phyloP scores from a whole-genome alignment of 64 coral and sea anemone species.

The Stichodactyla helianthus region DNA sequence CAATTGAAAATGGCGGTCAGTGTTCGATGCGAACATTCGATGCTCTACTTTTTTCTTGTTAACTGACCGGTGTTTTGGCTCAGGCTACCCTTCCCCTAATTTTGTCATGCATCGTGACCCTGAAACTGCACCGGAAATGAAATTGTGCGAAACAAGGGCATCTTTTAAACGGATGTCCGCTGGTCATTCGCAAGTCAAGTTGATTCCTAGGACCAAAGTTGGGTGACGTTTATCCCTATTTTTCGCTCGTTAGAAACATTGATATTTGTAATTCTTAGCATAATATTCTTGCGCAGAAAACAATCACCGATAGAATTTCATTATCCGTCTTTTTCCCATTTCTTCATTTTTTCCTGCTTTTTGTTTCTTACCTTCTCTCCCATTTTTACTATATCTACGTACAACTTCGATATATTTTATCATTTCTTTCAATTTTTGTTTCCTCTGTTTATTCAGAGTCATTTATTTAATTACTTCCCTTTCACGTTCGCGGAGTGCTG shows the following conservation, averaged over 20 bases:
- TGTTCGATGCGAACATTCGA: neutral
- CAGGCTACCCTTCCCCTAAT: neutral
- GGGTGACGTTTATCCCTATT: too few relatives aligned
- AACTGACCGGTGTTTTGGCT: slow-evolving; percentile 23
- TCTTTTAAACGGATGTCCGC: slow-evolving; percentile 3
- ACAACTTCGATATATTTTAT: neutral
- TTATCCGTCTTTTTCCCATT: too few relatives aligned
- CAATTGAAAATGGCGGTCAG: slow-evolving; percentile 9
- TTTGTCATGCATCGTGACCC: slow-evolving; percentile 19
- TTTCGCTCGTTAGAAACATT: too few relatives aligned
- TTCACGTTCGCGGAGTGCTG: neutral
- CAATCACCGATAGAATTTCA: too few relatives aligned
- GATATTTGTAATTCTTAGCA: too few relatives aligned
- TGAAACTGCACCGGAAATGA: slow-evolving; percentile 4
- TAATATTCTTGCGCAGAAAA: too few relatives aligned
- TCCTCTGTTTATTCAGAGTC: neutral
- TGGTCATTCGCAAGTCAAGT: slow-evolving; percentile 8
- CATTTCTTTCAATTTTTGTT: too few relatives aligned
- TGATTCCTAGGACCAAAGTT: neutral
- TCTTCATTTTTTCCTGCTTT: too few relatives aligned
- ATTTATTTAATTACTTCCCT: neutral
- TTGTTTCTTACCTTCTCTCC: too few relatives aligned
- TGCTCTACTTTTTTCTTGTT: slow-evolving; percentile 12
- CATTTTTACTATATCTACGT: too few relatives aligned
- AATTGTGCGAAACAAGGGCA: neutral